Evolutionary conservation across 2,888 invertebrate genomes (phyloP).

Genomic region (Holacanthella duospinosa): DNA sequence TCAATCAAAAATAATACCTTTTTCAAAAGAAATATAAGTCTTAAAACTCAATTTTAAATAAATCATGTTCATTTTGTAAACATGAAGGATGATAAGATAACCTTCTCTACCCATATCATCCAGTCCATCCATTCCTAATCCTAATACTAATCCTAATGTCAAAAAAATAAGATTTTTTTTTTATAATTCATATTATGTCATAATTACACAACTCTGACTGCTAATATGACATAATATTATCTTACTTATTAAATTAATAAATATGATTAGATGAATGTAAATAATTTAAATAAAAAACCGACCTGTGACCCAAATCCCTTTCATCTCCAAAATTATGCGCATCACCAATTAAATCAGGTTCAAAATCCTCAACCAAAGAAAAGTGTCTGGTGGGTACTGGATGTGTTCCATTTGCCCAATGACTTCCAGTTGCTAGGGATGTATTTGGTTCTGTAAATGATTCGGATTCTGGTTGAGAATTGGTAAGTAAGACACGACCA

Average conservation of each 20-base stretch:
- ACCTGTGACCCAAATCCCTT: slow-evolving; percentile 38
- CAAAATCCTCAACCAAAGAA: slow-evolving; percentile 30
- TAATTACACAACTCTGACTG: background rate
- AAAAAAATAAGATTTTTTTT: too few species aligned
- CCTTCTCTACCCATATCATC: too few species aligned
- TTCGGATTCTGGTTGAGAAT: slow-evolving; percentile 31
- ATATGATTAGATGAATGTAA: background rate
- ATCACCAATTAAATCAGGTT: slow-evolving; percentile 29
- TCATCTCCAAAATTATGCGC: slow-evolving; percentile 36
- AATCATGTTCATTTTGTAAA: too few species aligned
- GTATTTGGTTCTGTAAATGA: too few species aligned
- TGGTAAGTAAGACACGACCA: slow-evolving; percentile 27
- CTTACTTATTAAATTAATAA: background rate
- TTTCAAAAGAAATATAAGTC: too few species aligned
- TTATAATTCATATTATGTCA: too few species aligned
- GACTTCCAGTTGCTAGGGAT: too few species aligned
- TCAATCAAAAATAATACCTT: too few species aligned
- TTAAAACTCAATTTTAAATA: too few species aligned
- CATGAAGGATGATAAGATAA: too few species aligned
- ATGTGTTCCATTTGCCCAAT: background rate
- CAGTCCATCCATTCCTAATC: too few species aligned
- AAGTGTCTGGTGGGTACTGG: slow-evolving; percentile 20
- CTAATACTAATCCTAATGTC: background rate
- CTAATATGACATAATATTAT: background rate
- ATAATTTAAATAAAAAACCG: slow-evolving; percentile 7